These are phyloP conservation scores for Agonopterix subpropinquella DNA, from an alignment of 2,888 invertebrate species.

Conservation along the genomic window DNA sequence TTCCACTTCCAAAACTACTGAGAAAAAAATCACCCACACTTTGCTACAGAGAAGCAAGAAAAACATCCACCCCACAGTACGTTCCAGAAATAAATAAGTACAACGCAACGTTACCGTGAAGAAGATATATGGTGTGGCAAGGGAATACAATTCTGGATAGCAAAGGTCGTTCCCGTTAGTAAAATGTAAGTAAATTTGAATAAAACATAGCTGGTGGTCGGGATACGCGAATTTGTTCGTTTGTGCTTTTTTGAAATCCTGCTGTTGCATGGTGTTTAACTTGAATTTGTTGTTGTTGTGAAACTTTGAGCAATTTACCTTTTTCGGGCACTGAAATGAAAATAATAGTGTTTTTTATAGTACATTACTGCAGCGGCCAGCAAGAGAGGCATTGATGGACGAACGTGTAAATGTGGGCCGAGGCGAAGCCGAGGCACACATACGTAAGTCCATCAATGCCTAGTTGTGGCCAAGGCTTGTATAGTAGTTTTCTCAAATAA, in stretches of 20 bases:
- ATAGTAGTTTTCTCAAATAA: too few species aligned
- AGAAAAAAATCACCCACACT: too few species aligned
- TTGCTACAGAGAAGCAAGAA: constrained; percentile 1
- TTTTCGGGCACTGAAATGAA: too few species aligned
- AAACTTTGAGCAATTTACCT: background rate
- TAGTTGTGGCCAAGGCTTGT: too few species aligned
- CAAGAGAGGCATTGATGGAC: too few species aligned
- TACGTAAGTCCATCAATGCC: too few species aligned
- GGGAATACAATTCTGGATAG: constrained; percentile 69
- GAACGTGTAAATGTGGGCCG: too few species aligned
- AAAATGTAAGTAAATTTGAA: constrained; percentile 77
- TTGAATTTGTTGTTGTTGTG: background rate
- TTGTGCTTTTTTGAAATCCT: background rate
- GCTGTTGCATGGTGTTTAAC: background rate
- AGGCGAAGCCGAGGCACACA: too few species aligned
- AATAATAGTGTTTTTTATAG: too few species aligned
- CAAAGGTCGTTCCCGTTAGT: constrained; percentile 72
- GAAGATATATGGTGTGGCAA: constrained; percentile 71
- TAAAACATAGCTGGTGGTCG: constrained; percentile 59
- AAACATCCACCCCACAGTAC: constrained; percentile 19
- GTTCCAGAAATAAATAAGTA: constrained; percentile 64
- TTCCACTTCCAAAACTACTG: too few species aligned
- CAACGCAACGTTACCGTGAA: constrained; percentile 44
- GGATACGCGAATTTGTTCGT: constrained; percentile 2
- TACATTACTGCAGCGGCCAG: too few species aligned